Evolutionary conservation across 2,113 vertebrate species (phyloP).

Genomic region (Cinclus cinclus): DNA sequence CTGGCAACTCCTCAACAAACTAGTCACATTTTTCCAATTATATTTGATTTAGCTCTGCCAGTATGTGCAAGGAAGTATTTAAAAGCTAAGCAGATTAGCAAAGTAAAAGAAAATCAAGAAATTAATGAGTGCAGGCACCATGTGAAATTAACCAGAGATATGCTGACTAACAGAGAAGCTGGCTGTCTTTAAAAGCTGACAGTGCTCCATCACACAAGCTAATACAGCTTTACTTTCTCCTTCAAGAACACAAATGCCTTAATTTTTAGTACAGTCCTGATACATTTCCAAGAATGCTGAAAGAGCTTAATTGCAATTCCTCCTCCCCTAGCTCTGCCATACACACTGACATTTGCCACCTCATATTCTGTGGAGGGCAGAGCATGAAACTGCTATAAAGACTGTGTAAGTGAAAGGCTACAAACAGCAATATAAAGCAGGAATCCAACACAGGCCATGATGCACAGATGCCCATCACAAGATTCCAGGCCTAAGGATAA

Average conservation of each 20-base stretch:
- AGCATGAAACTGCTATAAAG: not conserved
- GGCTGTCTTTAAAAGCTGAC: not conserved
- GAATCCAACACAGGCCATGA: not conserved
- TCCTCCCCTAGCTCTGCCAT: not conserved
- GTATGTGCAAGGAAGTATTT: not conserved
- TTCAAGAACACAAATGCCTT: not conserved
- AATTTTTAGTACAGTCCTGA: not conserved
- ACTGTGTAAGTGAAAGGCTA: not conserved
- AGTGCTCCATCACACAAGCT: not conserved
- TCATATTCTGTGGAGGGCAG: not conserved
- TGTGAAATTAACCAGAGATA: not conserved
- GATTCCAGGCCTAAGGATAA: not conserved
- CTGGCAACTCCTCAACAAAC: not conserved
- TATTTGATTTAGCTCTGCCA: not conserved
- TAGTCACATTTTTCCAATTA: constrained; percentile 41
- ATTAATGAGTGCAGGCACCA: not conserved
- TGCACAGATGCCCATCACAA: not conserved
- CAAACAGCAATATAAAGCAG: not conserved
- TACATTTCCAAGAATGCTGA: not conserved
- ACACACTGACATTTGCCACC: not conserved
- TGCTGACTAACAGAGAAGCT: not conserved
- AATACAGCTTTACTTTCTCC: not conserved
- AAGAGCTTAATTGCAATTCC: not conserved
- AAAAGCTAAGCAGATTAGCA: constrained; percentile 10
- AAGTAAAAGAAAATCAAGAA: not conserved